A percentile compares a stretch with the other conserved stretches of the same genome.
These are phyloP conservation scores for Ascidia mentula DNA, from an alignment of 23 tunicate species.

Conservation along the genomic window DNA sequence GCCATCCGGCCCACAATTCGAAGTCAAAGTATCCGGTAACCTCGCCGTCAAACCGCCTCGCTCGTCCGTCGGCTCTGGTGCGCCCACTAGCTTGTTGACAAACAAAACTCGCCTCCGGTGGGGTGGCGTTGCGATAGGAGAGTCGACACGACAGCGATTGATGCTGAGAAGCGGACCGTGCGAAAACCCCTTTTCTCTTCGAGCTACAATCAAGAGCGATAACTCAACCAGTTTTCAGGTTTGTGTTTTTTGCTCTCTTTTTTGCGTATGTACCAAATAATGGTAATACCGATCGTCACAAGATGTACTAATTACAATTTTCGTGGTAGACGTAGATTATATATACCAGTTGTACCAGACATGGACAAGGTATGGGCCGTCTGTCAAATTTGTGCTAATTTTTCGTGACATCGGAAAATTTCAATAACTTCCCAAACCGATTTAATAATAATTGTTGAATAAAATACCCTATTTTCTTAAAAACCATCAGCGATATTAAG, in stretches of 20 bases:
- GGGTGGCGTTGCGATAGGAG: conserved; percentile 77
- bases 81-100: conserved; percentile 52
- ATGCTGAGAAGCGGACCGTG: conserved; percentile 31
- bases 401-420: too few relatives aligned
- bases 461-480: too few relatives aligned
- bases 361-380: too few relatives aligned
- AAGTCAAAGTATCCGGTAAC: conserved; percentile 41
- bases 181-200: neutral
- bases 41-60: conserved; percentile 11
- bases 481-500: too few relatives aligned
- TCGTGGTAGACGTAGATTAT: too few relatives aligned
- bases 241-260: neutral
- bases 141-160: conserved; percentile 57
- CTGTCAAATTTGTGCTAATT: too few relatives aligned
- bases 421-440: too few relatives aligned
- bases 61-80: conserved; percentile 1
- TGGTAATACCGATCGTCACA: too few relatives aligned
- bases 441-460: too few relatives aligned
- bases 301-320: too few relatives aligned
- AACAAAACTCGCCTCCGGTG: conserved; percentile 77
- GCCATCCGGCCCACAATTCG: conserved; percentile 85
- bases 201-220: conserved; percentile 62
- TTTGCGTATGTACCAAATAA: neutral
- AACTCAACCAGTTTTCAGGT: conserved; percentile 71
- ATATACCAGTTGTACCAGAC: too few relatives aligned